Evolutionary conservation across 2,113 vertebrate species (phyloP).

Genomic region (Apaloderma vittatum): DNA sequence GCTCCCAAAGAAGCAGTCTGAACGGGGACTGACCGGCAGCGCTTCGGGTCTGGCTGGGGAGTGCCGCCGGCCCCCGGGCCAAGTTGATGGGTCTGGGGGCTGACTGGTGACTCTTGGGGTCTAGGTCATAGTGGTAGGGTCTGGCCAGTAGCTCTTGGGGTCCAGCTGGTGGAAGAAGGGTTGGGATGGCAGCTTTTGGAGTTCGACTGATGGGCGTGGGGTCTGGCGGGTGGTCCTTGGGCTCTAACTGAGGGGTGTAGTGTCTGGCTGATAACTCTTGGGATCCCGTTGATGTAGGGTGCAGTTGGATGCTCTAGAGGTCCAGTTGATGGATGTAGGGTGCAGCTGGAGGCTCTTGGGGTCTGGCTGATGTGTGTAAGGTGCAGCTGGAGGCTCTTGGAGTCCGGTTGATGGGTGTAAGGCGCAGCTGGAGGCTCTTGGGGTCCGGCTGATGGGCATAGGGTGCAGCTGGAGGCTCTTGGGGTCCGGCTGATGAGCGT

Average conservation of each 20-base stretch:
- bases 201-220: accelerated
- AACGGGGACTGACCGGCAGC: accelerated
- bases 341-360: not conserved
- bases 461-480: not conserved
- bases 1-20: not conserved
- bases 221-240: not conserved
- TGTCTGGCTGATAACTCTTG: not conserved
- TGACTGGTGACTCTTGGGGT: not conserved
- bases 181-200: accelerated
- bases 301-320: not conserved
- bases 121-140: not conserved
- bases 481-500: too few relatives aligned
- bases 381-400: not conserved
- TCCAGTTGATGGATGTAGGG: not conserved
- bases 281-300: not conserved
- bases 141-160: too few relatives aligned
- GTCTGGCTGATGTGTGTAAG: not conserved
- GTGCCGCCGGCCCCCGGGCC: accelerated
- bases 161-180: accelerated
- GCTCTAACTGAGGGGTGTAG: accelerated
- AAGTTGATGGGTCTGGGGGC: not conserved
- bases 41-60: not conserved
- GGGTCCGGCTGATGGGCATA: not conserved
- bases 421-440: not conserved
- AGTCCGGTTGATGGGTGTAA: not conserved